Evolutionary conservation across 2,113 vertebrate species (phyloP), one percentile per base, ranked within the genome.

Genomic region (Axis porcinus): DNA sequence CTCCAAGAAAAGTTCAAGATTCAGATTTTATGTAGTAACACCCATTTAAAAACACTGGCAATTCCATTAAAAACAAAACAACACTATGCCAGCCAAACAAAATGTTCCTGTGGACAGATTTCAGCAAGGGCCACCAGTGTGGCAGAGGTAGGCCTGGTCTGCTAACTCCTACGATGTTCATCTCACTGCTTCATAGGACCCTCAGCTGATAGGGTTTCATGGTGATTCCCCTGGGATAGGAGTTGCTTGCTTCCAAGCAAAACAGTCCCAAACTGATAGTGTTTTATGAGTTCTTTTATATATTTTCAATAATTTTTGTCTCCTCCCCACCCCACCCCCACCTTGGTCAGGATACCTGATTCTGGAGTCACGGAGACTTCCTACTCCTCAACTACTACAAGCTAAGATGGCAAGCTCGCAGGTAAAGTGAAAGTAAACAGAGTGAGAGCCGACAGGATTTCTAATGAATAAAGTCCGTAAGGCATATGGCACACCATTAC

Each of bases 61-160:
- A 89, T 92, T 58, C 94, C 76, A 94, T 76, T 96, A 90, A 96
- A 97, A 83, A 89, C 54, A 93, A 93, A 79, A 91, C 55, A 84
- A 83, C 85, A 85, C 2, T 40, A n/a, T 60, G 36, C 45, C 36
- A 84, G 64, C 43, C 81, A 92, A 92, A 90, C 33, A 82, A 89
- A 89, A 94, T 81, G 79, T 78, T 76, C 81, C 54, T 62, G 33
- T 19, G 57, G 40, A 90, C 64, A 97, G 67, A 94, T 58, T 93
- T 94, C 79, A 86, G 60, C 62, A 88, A 60, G 23, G 84, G 25
- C 55, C 90, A 82, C 64, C 47, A 21, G 17, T 33, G 84, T 23
- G 85, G 74, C 81, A 84, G 86, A 90, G 45, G 86, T 40, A 85
- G 33, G 79, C 15, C 36, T 43, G 13, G 60, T 81, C 47, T 94